Conservation (phyloP, 2,113 vertebrate species). For the Oryzias melastigma region DNA sequence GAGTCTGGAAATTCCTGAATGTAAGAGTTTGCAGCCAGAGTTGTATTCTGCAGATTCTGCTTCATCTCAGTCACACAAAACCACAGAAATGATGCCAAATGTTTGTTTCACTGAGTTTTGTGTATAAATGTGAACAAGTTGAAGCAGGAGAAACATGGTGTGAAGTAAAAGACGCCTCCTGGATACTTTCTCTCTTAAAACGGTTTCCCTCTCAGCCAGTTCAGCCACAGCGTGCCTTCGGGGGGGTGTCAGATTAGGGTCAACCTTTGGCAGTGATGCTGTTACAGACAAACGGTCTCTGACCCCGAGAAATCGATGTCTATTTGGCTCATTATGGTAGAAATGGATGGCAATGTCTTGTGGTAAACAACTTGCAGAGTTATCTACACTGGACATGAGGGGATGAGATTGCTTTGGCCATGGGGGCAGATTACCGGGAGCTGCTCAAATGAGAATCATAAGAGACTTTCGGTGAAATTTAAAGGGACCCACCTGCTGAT, state of each 20-base stretch:
- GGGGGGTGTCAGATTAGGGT: conserved; percentile 7
- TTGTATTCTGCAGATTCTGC: no score
- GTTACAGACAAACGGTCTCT: conserved; percentile 34
- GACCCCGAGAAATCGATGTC: conserved; percentile 30
- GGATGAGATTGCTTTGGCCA: conserved; percentile 25
- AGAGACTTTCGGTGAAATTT: not conserved
- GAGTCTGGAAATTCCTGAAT: no score
- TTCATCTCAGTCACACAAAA: no score
- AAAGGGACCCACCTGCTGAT: not conserved
- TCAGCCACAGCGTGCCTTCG: not conserved
- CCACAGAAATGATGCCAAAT: no score
- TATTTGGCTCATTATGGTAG: conserved; percentile 25
- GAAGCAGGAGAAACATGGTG: no score
- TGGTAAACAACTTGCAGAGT: conserved; percentile 21
- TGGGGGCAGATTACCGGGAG: conserved; percentile 44
- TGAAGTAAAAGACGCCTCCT: no score
- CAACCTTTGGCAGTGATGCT: not conserved
- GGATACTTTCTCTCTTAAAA: no score
- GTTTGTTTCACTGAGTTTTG: no score
- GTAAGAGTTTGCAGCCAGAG: no score
- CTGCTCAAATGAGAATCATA: conserved; percentile 25
- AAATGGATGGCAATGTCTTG: conserved; percentile 15
- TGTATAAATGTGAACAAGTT: no score
- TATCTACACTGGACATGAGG: conserved; percentile 39
- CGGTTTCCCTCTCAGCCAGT: not conserved